These are phyloP conservation scores for Spheniscus mendiculus DNA, from an alignment of 2,113 vertebrate genomes.

Conservation along the genomic window DNA sequence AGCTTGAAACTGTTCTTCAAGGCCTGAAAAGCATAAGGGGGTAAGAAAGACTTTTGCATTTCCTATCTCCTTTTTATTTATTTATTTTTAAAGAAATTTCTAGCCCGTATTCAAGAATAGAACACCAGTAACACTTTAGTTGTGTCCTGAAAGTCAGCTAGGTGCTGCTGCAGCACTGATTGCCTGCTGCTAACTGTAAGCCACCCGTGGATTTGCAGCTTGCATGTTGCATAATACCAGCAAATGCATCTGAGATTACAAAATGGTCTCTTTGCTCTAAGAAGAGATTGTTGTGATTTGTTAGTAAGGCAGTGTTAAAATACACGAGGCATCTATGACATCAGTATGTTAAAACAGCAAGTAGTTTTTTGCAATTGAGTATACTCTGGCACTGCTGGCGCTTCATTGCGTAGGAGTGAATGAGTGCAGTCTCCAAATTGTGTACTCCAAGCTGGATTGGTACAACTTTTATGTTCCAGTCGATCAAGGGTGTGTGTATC, in stretches of 20 bases:
- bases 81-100: no score
- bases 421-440: background rate
- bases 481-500: background rate
- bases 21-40: background rate
- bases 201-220: conserved; percentile 16
- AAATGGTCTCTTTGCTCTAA: conserved; percentile 20
- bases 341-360: background rate
- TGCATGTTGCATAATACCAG: background rate
- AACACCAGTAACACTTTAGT: background rate
- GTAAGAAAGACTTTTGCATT: background rate
- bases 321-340: background rate
- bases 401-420: background rate
- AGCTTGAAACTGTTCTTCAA: background rate
- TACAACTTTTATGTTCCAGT: background rate
- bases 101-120: background rate
- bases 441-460: background rate
- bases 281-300: conserved; percentile 20
- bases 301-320: background rate
- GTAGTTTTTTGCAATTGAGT: background rate
- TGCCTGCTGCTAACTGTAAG: conserved; percentile 8
- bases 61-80: background rate
- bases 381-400: background rate
- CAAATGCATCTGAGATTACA: conserved; percentile 33
- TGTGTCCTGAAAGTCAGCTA: background rate
- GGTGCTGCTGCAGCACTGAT: background rate